These are phyloP conservation scores for Patella caerulea DNA, from an alignment of 2,888 invertebrate genomes.

Conservation along the genomic window DNA sequence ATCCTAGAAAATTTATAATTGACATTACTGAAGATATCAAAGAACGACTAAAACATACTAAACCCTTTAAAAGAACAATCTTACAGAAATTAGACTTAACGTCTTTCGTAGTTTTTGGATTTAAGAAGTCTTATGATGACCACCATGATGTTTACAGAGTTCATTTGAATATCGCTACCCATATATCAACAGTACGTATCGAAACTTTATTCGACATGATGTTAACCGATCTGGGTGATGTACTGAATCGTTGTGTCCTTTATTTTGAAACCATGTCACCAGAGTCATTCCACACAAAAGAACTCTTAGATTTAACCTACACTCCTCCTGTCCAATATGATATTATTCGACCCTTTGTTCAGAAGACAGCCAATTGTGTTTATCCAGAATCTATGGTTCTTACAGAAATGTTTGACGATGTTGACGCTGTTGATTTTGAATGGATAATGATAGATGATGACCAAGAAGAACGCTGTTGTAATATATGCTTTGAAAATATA, in stretches of 20 bases:
- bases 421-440: neutral
- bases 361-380: neutral
- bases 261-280: neutral
- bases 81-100: neutral
- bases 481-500: slow-evolving; percentile 12
- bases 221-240: neutral
- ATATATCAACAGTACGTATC: slow-evolving; percentile 13
- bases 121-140: slow-evolving; percentile 29
- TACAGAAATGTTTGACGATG: neutral
- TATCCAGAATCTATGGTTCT: neutral
- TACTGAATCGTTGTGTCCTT: neutral
- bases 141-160: slow-evolving; percentile 29
- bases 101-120: slow-evolving; percentile 30
- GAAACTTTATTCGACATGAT: slow-evolving; percentile 15
- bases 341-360: neutral
- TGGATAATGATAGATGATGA: neutral
- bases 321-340: neutral
- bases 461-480: neutral
- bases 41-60: slow-evolving; percentile 12
- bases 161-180: slow-evolving; percentile 22
- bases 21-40: slow-evolving; percentile 41
- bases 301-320: neutral
- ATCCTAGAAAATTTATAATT: slow-evolving; percentile 50
- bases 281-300: neutral
- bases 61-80: neutral